Percentiles rank a stretch among this genome's conserved stretches.
Evolutionary conservation across 2,888 invertebrate species (phyloP).

Genomic region (Ophion costatus): DNA sequence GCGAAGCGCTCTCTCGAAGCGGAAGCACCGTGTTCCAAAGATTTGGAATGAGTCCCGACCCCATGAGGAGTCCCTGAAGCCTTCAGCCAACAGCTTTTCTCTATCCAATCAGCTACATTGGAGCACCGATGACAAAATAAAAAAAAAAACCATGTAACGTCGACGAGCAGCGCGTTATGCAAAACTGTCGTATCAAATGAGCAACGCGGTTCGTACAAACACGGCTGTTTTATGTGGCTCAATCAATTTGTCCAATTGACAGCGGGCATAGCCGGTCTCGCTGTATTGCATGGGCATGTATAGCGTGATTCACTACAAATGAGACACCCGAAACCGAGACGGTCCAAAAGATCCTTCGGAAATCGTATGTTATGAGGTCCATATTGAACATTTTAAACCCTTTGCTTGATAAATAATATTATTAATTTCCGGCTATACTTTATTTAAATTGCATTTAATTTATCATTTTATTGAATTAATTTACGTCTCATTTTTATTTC

Average conservation of each 20-base stretch:
- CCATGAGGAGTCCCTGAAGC: background rate
- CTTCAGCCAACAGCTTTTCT: background rate
- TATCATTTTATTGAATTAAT: background rate
- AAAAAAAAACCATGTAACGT: background rate
- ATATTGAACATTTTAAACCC: background rate
- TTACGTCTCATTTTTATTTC: background rate
- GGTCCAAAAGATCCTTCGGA: background rate
- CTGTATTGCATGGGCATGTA: slow-evolving; percentile 3
- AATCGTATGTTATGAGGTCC: background rate
- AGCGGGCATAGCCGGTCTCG: slow-evolving; percentile 23
- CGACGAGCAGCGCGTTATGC: slow-evolving; percentile 28
- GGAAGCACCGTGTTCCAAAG: background rate
- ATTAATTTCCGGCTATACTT: too few relatives aligned
- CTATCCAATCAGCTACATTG: background rate
- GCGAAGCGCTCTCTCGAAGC: too few relatives aligned
- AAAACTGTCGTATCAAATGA: slow-evolving; percentile 24
- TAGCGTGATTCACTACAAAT: background rate
- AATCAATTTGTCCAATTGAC: slow-evolving; percentile 62
- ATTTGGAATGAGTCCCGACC: background rate
- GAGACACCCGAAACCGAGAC: background rate
- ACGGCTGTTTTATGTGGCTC: slow-evolving; percentile 47
- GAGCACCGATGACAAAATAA: background rate
- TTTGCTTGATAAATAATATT: background rate
- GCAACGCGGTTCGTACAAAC: slow-evolving; percentile 7
- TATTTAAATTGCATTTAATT: too few relatives aligned